A percentile compares a stretch with the other conserved stretches of the same genome.
phyloP scores from a whole-genome alignment of 92 coral and sea anemone genomes.

The Montipora capitata region DNA sequence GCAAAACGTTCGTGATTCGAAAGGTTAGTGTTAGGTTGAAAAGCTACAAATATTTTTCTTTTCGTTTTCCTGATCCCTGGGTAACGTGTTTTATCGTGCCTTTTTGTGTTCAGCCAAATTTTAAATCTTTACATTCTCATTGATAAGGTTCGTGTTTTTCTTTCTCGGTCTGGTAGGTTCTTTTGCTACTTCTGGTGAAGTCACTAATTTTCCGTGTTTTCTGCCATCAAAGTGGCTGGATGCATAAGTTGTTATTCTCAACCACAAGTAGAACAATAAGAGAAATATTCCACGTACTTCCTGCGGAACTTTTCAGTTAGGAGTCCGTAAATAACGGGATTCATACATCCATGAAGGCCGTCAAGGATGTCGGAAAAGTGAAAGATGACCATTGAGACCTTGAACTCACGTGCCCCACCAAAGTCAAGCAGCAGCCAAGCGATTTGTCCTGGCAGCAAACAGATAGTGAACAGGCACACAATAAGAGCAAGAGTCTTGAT shows the following conservation, averaged over 20 bases:
- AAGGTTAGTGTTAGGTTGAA: no score
- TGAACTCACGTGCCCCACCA: constrained; percentile 15
- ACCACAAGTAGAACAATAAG: constrained; percentile 34
- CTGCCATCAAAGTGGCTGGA: not conserved
- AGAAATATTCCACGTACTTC: constrained; percentile 61
- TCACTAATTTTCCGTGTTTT: not conserved
- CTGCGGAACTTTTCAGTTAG: constrained; percentile 82
- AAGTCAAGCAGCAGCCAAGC: constrained; percentile 74
- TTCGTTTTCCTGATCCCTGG: no score
- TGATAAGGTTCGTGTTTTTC: not conserved
- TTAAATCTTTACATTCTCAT: no score
- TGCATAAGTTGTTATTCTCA: not conserved
- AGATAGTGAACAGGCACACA: constrained; percentile 71
- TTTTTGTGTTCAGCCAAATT: no score
- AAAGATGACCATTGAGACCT: constrained; percentile 30
- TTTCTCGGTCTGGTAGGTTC: not conserved
- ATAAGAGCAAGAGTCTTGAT: constrained; percentile 76
- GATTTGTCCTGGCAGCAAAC: constrained; percentile 81
- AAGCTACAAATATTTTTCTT: no score
- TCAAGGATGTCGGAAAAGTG: constrained; percentile 69
- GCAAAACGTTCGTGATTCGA: no score
- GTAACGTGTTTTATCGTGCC: no score
- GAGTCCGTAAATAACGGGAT: constrained; percentile 84
- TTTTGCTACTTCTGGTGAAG: not conserved
- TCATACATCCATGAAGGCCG: constrained; percentile 83